phyloP scores from a whole-genome alignment of 2,888 invertebrate genomes.

The Xanthorhoe designata region DNA sequence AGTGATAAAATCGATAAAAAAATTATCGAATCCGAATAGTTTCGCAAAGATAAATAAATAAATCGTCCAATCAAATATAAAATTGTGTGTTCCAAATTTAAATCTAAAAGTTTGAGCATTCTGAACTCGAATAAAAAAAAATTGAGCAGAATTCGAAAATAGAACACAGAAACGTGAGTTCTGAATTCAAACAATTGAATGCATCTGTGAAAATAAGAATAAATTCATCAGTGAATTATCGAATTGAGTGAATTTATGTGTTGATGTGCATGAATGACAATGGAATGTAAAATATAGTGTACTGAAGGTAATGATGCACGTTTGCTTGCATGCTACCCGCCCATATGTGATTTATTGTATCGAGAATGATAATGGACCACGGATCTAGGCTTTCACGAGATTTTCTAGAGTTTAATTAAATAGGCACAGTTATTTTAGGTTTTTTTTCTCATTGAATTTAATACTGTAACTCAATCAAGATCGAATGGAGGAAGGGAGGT shows the following conservation, averaged over 20 bases:
- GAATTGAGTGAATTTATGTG: conserved; percentile 23
- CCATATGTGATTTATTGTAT: conserved; percentile 32
- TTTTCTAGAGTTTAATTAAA: not conserved
- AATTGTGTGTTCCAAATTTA: conserved; percentile 13
- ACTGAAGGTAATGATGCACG: conserved; percentile 43
- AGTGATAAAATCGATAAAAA: not conserved
- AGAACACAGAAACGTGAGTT: not conserved
- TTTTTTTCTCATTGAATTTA: too few relatives aligned
- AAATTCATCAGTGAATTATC: conserved; percentile 15
- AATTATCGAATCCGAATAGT: not conserved
- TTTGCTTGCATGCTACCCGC: conserved; percentile 43
- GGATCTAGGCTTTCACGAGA: conserved; percentile 21
- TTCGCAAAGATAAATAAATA: not conserved
- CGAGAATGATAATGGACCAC: conserved; percentile 15
- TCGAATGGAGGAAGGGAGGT: too few relatives aligned
- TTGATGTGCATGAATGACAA: conserved; percentile 33
- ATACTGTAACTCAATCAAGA: too few relatives aligned
- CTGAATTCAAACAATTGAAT: conserved; percentile 3
- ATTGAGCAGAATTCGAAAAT: not conserved
- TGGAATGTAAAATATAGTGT: conserved; percentile 45
- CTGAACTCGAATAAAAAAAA: too few relatives aligned
- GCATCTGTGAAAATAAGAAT: not conserved
- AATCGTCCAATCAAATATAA: not conserved
- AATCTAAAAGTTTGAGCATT: conserved; percentile 7
- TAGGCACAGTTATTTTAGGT: too few relatives aligned